phyloP scores from a whole-genome alignment of 2,888 invertebrate species.

The Fabriciana adippe region DNA sequence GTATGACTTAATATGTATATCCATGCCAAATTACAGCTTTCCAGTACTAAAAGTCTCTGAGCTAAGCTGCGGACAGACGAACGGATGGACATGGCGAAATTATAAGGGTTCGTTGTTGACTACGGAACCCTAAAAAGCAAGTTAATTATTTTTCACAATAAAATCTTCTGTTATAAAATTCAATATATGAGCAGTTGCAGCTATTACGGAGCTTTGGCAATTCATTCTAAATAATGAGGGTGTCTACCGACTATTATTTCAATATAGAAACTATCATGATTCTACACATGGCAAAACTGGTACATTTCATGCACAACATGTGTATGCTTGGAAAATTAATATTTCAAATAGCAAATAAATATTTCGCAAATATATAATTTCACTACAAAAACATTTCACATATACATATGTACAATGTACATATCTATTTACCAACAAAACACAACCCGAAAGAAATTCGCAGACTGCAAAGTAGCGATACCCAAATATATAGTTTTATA shows the following conservation, averaged over 20 bases:
- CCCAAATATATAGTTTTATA: too few relatives aligned
- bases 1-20: too few relatives aligned
- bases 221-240: constrained; percentile 77
- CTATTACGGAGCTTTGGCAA: constrained; percentile 70
- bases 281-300: constrained; percentile 33
- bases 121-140: constrained; percentile 20
- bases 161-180: constrained; percentile 75
- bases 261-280: constrained; percentile 39
- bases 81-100: too few relatives aligned
- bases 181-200: constrained; percentile 62
- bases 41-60: too few relatives aligned
- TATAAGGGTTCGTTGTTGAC: too few relatives aligned
- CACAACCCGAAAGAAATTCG: too few relatives aligned
- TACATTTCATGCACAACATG: constrained; percentile 15
- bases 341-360: not conserved
- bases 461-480: too few relatives aligned
- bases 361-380: not conserved
- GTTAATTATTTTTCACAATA: constrained; percentile 75
- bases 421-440: too few relatives aligned
- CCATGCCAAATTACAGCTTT: too few relatives aligned
- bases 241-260: constrained; percentile 61
- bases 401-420: too few relatives aligned
- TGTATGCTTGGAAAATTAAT: not conserved
- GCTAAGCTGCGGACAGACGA: too few relatives aligned
- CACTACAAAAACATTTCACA: too few relatives aligned